Base-by-base conservation (phyloP, 2,113 vertebrate genomes). In the Perognathus longimembris region DNA sequence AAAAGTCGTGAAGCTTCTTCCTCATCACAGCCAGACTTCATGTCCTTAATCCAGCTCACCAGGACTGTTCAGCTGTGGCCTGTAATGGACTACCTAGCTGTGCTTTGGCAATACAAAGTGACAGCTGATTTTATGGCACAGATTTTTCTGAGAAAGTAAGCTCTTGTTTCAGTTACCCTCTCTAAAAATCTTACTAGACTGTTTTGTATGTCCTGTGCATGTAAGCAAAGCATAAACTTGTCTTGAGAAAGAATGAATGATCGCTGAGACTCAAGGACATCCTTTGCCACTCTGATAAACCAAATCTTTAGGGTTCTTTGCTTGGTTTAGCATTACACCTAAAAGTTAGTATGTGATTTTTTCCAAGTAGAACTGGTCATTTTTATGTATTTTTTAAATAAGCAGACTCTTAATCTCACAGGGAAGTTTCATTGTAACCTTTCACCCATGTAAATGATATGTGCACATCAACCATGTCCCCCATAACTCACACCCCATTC, bases 51-150 rank as follows among this genome's bases (percentile, higher is more conserved):
- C 87, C 98, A 98, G 74, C 98, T 99, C 50, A 96, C 97, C 61
- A 98, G 97, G 95, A 96, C 95, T 57, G 97, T 98, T 81, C 99
- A 99, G 92, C 94, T 99, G 71, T 99, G 99, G 99, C 99, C 99
- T 34, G 97, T 97, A 8, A 98, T 99, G 98, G 99, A 99, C 40
- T 97, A 98, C 88, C 88, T 99, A 73, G 98, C 98, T 0, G 6
- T 98, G 0, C 98, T 99, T 36, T 99, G 99, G 98, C 99, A 99
- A 93, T 98, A 99, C 96, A 98, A 98, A 93, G 90, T 99, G 86
- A 98, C 97, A 59, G 96, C 98, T 17, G 98, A 99, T 95, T 98
- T 98, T 32, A 64, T 99, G 88, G 97, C 94, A 32, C 96, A 93
- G 71, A 86, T 96, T 92, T 97, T 66, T 95, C 85, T 97, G 78